These are phyloP conservation scores for Labeo calbasu DNA, from an alignment of 2,797 vertebrate species.

Conservation along the genomic window DNA sequence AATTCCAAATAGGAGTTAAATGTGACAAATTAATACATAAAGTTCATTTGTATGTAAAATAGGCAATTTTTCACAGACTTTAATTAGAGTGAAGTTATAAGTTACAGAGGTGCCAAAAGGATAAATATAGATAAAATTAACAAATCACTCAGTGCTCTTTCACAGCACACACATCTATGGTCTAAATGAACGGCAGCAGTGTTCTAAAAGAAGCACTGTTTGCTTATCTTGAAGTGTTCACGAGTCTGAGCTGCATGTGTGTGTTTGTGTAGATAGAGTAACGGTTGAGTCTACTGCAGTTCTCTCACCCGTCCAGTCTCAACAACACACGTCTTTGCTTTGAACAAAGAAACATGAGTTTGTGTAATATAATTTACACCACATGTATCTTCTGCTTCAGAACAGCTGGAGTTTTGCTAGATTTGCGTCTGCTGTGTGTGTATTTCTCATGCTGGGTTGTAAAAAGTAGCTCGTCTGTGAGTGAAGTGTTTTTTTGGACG, in stretches of 20 bases:
- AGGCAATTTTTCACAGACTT: not conserved
- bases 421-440: too few species aligned
- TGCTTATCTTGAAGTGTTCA: constrained; percentile 18
- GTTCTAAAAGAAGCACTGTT: constrained; percentile 5
- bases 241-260: not conserved
- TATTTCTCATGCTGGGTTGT: not conserved
- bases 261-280: constrained; percentile 7
- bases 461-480: not conserved
- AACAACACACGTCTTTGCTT: not conserved
- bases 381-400: not conserved
- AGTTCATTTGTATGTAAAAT: not conserved
- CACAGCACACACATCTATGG: not conserved
- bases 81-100: not conserved
- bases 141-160: not conserved
- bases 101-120: not conserved
- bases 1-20: not conserved
- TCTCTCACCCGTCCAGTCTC: not conserved
- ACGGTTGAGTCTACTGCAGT: constrained; percentile 8
- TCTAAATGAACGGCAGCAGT: not conserved
- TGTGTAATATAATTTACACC: constrained; percentile 2
- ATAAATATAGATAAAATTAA: not conserved
- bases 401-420: not conserved
- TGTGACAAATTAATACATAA: not conserved
- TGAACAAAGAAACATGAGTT: constrained; percentile 6
- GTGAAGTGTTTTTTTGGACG: constrained; percentile 5